Evolutionary conservation across 2,888 invertebrate species (phyloP).

Genomic region (Sinotaia quadrata): DNA sequence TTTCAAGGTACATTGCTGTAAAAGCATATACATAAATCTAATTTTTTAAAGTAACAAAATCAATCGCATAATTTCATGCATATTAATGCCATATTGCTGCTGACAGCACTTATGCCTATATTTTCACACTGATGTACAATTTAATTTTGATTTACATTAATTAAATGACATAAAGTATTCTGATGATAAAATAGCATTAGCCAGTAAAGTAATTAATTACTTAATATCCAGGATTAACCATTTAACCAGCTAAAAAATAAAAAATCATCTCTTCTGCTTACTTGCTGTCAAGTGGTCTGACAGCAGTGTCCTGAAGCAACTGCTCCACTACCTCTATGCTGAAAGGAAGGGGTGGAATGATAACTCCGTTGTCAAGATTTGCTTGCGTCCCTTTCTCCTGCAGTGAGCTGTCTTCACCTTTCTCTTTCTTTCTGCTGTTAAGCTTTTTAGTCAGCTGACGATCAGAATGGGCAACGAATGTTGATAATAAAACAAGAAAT

Average conservation of each 20-base stretch:
- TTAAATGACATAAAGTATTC: neutral
- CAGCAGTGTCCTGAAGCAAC: conserved; percentile 68
- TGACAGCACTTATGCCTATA: too few relatives aligned
- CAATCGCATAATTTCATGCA: too few relatives aligned
- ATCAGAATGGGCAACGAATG: too few relatives aligned
- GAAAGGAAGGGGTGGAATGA: conserved; percentile 58
- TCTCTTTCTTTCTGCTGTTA: conserved; percentile 36
- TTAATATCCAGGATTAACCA: neutral
- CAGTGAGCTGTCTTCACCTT: conserved; percentile 31
- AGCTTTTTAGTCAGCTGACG: conserved; percentile 54
- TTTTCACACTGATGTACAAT: too few relatives aligned
- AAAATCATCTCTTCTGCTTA: too few relatives aligned
- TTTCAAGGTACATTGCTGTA: too few relatives aligned
- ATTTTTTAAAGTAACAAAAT: too few relatives aligned
- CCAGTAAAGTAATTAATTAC: neutral
- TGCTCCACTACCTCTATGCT: conserved; percentile 64
- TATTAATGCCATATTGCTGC: too few relatives aligned
- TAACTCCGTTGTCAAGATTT: conserved; percentile 36
- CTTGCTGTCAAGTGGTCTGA: conserved; percentile 70
- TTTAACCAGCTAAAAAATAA: neutral
- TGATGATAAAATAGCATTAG: neutral
- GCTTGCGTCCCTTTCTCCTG: conserved; percentile 49
- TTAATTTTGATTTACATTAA: too few relatives aligned
- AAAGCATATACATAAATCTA: too few relatives aligned
- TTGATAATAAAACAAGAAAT: too few relatives aligned